Conservation (phyloP, 2,797 vertebrate species). For the Rhinogobio ventralis region DNA sequence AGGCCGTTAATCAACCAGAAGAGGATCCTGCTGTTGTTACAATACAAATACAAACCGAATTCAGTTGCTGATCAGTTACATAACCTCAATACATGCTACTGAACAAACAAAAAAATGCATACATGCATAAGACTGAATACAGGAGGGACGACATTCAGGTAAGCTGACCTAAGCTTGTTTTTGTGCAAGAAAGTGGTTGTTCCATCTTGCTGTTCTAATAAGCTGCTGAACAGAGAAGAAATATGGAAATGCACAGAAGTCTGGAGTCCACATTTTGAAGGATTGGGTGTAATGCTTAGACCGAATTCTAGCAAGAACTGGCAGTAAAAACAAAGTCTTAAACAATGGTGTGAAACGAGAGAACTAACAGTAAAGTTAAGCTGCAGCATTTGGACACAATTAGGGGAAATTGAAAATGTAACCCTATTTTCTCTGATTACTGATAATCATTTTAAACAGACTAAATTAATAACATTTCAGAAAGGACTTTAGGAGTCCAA, state of each 20-base stretch:
- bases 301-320: neutral
- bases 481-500: neutral
- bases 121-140: neutral
- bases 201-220: neutral
- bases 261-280: neutral
- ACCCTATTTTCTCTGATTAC: neutral
- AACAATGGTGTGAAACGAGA: neutral
- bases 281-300: neutral
- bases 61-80: neutral
- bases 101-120: neutral
- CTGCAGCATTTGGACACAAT: neutral
- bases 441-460: neutral
- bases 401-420: neutral
- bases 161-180: neutral
- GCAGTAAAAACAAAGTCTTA: neutral
- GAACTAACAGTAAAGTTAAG: neutral
- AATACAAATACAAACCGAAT: neutral
- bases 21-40: neutral
- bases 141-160: neutral
- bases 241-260: neutral
- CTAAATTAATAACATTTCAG: neutral
- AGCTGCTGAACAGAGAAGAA: neutral
- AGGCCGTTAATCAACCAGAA: neutral
- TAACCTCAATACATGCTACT: neutral
- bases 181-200: neutral